Conservation (phyloP, 2,113 vertebrate species). For the Phaethon lepturus region DNA sequence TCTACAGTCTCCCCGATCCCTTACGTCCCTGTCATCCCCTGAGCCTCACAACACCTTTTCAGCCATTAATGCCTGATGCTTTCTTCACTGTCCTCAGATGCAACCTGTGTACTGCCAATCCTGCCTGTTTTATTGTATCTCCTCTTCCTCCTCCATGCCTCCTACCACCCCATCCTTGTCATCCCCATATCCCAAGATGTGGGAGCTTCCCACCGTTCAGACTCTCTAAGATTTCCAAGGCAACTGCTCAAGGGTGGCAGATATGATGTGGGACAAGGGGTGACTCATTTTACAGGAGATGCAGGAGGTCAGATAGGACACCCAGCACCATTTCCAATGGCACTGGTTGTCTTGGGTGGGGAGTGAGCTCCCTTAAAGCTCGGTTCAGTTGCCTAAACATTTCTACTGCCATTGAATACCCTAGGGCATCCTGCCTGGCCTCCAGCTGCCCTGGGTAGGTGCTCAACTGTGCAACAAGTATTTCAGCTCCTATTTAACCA, state of each 20-base stretch:
- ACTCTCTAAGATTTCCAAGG: not conserved
- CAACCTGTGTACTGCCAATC: fast-evolving
- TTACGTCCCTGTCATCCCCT: not conserved
- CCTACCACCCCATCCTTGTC: not conserved
- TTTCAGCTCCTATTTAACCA: not conserved
- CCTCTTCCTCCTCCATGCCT: not conserved
- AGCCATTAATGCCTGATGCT: not conserved
- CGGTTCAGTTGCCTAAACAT: not conserved
- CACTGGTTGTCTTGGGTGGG: not conserved
- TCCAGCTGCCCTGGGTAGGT: not conserved
- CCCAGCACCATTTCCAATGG: not conserved
- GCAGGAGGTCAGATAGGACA: not conserved
- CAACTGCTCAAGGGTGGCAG: not conserved
- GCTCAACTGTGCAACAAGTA: not conserved
- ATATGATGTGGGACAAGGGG: not conserved
- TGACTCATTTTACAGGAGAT: not conserved
- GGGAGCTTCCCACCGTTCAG: not conserved
- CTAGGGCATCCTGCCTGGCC: not conserved
- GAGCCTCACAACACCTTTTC: not conserved
- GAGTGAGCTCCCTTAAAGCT: not conserved
- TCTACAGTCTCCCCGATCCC: not conserved
- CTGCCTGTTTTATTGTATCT: not conserved
- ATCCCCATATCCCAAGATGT: not conserved
- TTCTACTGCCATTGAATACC: not conserved
- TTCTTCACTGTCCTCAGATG: not conserved